Percentiles rank a stretch among this genome's conserved stretches.
These are phyloP conservation scores for Ploceus nigricollis DNA, from an alignment of 2,113 vertebrate species.

Conservation along the genomic window DNA sequence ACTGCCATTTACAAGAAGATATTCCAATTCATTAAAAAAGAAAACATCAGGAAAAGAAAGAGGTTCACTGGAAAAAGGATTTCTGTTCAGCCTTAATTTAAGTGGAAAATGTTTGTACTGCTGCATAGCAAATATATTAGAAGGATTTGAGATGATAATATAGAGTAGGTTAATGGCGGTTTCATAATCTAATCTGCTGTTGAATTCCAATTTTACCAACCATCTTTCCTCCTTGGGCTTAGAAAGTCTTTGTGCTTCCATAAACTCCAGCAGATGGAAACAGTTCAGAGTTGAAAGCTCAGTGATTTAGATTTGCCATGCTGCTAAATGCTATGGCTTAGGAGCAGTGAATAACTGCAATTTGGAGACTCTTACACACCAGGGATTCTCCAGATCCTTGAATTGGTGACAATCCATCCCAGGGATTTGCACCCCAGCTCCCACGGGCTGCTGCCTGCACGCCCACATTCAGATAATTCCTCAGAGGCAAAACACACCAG, in stretches of 20 bases:
- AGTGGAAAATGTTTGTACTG: constrained; percentile 46
- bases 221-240: background rate
- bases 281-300: constrained; percentile 25
- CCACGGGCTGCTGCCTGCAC: background rate
- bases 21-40: background rate
- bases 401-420: background rate
- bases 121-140: background rate
- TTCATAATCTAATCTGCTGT: constrained; percentile 47
- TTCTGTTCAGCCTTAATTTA: constrained; percentile 9
- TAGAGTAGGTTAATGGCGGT: constrained; percentile 43
- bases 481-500: background rate
- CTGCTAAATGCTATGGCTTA: constrained; percentile 12
- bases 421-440: background rate
- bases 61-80: constrained; percentile 8
- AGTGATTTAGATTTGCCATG: background rate
- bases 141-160: constrained; percentile 44
- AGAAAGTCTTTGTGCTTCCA: background rate
- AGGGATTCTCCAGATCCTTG: background rate
- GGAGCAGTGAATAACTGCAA: background rate
- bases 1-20: constrained; percentile 32
- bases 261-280: background rate
- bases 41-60: constrained; percentile 24
- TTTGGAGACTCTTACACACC: background rate
- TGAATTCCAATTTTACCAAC: background rate
- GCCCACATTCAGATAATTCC: rapidly evolving